Evolutionary conservation across 2,888 invertebrate species (phyloP).

Genomic region (Nemotelus nigrinus): DNA sequence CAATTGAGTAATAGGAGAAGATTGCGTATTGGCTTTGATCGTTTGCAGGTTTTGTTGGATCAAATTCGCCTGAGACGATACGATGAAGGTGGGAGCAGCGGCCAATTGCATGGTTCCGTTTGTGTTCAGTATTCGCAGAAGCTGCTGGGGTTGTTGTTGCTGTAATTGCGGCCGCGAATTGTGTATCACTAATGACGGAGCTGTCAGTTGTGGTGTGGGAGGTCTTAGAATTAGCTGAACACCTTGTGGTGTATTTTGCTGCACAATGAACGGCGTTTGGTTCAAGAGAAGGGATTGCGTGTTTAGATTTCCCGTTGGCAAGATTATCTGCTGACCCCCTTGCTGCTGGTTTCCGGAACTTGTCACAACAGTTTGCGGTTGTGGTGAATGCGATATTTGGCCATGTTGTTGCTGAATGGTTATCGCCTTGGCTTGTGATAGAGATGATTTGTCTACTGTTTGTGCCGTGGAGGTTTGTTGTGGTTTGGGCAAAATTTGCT

Average conservation of each 20-base stretch:
- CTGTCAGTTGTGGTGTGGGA: conserved; percentile 67
- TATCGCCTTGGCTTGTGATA: conserved; percentile 51
- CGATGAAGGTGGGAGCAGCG: conserved; percentile 67
- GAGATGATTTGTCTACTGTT: conserved; percentile 51
- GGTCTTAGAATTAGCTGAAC: conserved; percentile 78
- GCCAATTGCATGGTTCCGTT: conserved; percentile 71
- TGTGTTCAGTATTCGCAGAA: conserved; percentile 71
- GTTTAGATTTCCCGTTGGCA: conserved; percentile 59
- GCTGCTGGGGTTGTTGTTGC: conserved; percentile 66
- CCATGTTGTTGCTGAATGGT: conserved; percentile 50
- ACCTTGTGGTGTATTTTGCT: conserved; percentile 73
- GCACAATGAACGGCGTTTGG: conserved; percentile 70
- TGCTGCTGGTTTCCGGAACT: conserved; percentile 53
- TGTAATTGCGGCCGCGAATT: conserved; percentile 60
- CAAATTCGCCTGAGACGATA: conserved; percentile 65
- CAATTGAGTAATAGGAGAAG: conserved; percentile 59
- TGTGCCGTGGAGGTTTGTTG: conserved; percentile 55
- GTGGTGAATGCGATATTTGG: conserved; percentile 63
- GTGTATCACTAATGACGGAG: conserved; percentile 64
- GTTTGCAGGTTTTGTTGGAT: conserved; percentile 65
- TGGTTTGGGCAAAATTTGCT: conserved; percentile 72
- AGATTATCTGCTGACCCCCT: conserved; percentile 60
- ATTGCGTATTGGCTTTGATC: conserved; percentile 60
- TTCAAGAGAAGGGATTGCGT: conserved; percentile 63
- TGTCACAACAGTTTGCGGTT: conserved; percentile 54